These are phyloP conservation scores for Aegotheles bennettii DNA, from an alignment of 2,113 vertebrate genomes.

Conservation along the genomic window DNA sequence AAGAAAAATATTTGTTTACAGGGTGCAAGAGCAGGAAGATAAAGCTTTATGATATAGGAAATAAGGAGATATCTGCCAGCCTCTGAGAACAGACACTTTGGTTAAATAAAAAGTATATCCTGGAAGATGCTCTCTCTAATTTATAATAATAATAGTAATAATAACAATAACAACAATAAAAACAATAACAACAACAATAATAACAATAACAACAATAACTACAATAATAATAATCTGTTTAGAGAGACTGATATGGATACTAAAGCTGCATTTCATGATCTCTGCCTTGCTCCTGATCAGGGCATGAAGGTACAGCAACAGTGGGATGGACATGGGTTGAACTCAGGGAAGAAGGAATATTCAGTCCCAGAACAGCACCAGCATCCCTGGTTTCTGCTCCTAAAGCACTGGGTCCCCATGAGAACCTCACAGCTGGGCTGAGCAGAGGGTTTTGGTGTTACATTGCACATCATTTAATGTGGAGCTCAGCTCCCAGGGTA, in stretches of 20 bases:
- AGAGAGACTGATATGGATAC: not conserved
- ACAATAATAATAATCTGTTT: not conserved
- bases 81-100: not conserved
- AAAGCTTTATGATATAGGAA: not conserved
- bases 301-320: not conserved
- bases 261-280: not conserved
- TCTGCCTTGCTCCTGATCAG: not conserved
- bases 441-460: too few relatives aligned
- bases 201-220: too few relatives aligned
- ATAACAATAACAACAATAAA: too few relatives aligned
- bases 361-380: not conserved
- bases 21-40: not conserved
- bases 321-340: accelerated
- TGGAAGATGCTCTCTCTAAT: not conserved
- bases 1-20: not conserved
- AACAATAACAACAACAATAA: too few relatives aligned
- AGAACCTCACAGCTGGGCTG: not conserved
- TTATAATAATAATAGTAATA: too few relatives aligned
- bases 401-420: not conserved
- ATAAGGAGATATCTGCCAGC: not conserved
- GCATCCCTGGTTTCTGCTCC: not conserved
- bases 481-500: not conserved
- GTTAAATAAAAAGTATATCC: not conserved
- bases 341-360: not conserved
- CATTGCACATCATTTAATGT: not conserved